Evolutionary conservation across 2,888 invertebrate genomes (phyloP), one percentile per base, ranked within the genome.

Genomic region (Drosophila nr. perissopoda): DNA sequence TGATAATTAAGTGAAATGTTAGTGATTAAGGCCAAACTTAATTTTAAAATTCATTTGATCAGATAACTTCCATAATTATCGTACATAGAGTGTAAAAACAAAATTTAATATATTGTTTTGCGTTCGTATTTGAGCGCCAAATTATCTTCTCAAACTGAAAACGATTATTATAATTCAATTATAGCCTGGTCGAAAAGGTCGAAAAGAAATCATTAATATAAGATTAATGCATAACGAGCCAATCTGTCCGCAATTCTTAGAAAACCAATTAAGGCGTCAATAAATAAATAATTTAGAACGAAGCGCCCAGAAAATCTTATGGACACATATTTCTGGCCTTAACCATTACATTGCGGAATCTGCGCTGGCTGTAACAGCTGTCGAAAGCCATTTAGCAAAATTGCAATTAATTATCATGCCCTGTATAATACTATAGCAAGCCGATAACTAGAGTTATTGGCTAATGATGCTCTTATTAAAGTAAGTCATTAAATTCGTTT

Each of bases 221-320:
- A 38, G 56, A 56, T 56, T 38, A 56, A 27, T 56, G 38, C 27
- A 18, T 36, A 54, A 36, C 36, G 27, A 27, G 25, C 27, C 54
- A 54, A 36, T 54, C 36, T 36, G 36, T 38, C 38, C 27, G 27
- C 29, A 56, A 38, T 29, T 56, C 38, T 13, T 29, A 21, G 40
- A 40, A 31, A 40, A 40, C 29, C 29, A 57, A 57, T 57, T 40
- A 57, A 40, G 57, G 29, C 57, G 29, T 57, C 40, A 57, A 57
- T 57, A 40, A 40, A 57, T 57, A 57, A 57, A 57, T 57, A 40
- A 40, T 57, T 40, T 31, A 29, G 57, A 29, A 29, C 31, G 13
- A 11, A 27, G 27, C n/a, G 0, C 16, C n/a, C 54, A 7, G 25
- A 33, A 46, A 25, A 36, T 31, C 18, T 18, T 29, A 21, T 18